phyloP scores from a whole-genome alignment of 2,888 invertebrate species.

The Philonicus albiceps region DNA sequence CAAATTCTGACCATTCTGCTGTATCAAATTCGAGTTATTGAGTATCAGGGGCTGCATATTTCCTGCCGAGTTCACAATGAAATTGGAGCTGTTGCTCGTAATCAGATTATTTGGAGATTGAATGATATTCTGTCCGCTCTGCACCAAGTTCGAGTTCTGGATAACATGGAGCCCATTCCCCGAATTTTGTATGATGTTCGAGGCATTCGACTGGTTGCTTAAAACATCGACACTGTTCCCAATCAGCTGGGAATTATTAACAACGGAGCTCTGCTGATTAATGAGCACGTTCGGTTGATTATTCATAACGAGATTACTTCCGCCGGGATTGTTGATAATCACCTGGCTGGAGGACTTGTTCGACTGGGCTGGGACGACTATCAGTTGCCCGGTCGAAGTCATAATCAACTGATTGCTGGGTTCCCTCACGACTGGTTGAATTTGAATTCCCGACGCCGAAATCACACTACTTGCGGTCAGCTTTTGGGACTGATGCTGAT shows the following conservation, averaged over 20 bases:
- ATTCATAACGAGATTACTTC: constrained; percentile 43
- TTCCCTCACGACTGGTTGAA: constrained; percentile 56
- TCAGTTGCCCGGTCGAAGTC: constrained; percentile 62
- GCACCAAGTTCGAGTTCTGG: constrained; percentile 50
- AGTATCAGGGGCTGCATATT: constrained; percentile 53
- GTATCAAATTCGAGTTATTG: constrained; percentile 48
- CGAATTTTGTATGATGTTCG: constrained; percentile 46
- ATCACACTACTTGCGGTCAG: constrained; percentile 48
- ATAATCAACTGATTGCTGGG: constrained; percentile 60
- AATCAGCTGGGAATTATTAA: constrained; percentile 40
- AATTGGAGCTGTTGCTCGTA: constrained; percentile 44
- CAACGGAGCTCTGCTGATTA: constrained; percentile 37
- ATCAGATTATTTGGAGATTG: constrained; percentile 45
- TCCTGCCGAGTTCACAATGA: constrained; percentile 52
- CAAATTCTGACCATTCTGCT: constrained; percentile 51
- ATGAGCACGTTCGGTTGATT: constrained; percentile 46
- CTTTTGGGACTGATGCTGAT: constrained; percentile 11
- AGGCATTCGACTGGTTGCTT: constrained; percentile 37
- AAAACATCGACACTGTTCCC: constrained; percentile 45
- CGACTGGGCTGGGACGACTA: constrained; percentile 58
- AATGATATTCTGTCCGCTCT: constrained; percentile 46
- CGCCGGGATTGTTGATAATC: constrained; percentile 50
- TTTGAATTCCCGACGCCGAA: constrained; percentile 54
- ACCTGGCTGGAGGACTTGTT: constrained; percentile 50
- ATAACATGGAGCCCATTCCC: constrained; percentile 49